Base-by-base conservation (phyloP, 2,113 vertebrate genomes). In the Galemys pyrenaicus region DNA sequence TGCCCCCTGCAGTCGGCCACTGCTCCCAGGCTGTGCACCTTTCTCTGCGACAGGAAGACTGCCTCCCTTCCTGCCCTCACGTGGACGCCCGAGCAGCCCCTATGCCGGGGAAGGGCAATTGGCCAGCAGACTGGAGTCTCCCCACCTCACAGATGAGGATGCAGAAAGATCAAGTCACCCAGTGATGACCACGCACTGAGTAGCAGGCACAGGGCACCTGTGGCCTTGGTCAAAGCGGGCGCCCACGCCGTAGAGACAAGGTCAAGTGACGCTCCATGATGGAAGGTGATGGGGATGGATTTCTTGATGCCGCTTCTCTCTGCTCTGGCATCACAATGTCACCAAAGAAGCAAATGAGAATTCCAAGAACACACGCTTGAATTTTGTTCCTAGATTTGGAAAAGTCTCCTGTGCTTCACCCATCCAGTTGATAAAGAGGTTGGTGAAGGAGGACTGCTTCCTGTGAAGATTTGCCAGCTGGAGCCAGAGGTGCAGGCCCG, bases 1-100 rank as follows among this genome's bases (percentile, higher is more conserved):
- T 10, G 60, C 13, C 2, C 1, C 0, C 1, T 0, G 41, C 30
- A 17, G 1, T 1, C 35, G 30, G 5, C 26, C 0, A 32, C 2
- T 44, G 10, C 2, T 87, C 28, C 17, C 39, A 84, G 16, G 5
- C 30, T 74, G 32, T 5, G 11, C 8, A 16, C 5, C 32, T 0
- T 71, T 16, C 6, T 19, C 11, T 70, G 60, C 32, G 20, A 58
- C 54, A 16, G 3, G 17, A 37, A 58, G 49, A 22, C 35, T 39
- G 4, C 9, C 32, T 56, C 4, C 9, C 0, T 8, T 74, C 39
- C 35, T 10, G 39, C 1, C 2, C 3, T 54, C 32, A 35, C 4
- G 1, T 2, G 20, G 54, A 56, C 20, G 49, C 9, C 16, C 2
- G 0, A 6, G 37, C 17, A 70, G 24, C 2, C 4, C 20, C 8